Evolutionary conservation across 2,797 vertebrate species (phyloP), one percentile per base, ranked within the genome.

Genomic region (Molothrus ater): DNA sequence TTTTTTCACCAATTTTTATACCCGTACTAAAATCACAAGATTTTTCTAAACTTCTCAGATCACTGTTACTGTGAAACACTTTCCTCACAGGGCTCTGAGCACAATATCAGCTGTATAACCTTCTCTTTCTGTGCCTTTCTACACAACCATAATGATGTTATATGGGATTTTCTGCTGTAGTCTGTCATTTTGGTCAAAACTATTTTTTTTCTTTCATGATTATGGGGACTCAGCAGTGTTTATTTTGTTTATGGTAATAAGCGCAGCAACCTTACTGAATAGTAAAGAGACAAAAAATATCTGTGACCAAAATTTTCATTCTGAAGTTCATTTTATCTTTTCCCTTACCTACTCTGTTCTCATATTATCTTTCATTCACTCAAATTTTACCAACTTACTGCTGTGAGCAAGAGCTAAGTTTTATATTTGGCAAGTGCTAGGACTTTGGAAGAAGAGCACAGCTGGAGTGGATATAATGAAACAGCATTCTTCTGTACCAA

Each of bases 381-480:
- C 59, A 81, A 36, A 60, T 19, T 88, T 93, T 57, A 75, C 56
- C 51, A 88, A 48, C 10, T 74, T 78, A 53, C 36, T 78, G 32
- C 72, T 88, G 13, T 60, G 48, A 81, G 59, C 53, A 91, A 86
- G 53, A 42, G 34, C 54, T 79, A 92, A 68, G 34, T 81, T 91
- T 96, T 80, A 80, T 51, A 61, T 93, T 87, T 92, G 63, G 69
- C 59, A 95, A 96, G 83, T 45, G 21, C 42, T 87, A 91, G 81
- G 63, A 73, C 68, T 91, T 88, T 69, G 60, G 74, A 95, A 91
- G 75, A 94, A 91, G 84, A 96, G 63, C 92, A 95, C 96, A 97
- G 96, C 93, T 96, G 95, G 92, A 95, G 85, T 95, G 56, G n/a
- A 75, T 92, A 65, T 88, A 96, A 96, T 87, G 92, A 95, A 92